Evolutionary conservation across 2,888 invertebrate species (phyloP).

Genomic region (Orthonevra nobilis): DNA sequence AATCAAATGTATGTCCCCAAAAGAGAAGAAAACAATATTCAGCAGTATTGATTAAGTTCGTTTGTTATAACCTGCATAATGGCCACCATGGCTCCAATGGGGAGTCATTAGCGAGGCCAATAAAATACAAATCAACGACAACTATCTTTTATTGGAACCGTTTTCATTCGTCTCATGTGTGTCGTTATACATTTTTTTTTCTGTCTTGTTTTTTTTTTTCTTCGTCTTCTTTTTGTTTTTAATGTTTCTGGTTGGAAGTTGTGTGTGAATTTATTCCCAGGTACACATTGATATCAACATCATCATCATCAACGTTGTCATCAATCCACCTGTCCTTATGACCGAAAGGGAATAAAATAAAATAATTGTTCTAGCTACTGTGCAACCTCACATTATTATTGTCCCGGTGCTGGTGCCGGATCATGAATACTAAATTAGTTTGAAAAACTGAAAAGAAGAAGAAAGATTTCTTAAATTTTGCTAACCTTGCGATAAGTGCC

Average conservation of each 20-base stretch:
- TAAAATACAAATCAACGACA: constrained; percentile 71
- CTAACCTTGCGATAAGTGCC: constrained; percentile 70
- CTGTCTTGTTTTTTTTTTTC: background rate
- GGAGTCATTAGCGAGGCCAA: constrained; percentile 70
- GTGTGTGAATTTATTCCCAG: constrained; percentile 60
- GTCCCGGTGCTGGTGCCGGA: constrained; percentile 54
- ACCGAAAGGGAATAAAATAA: constrained; percentile 68
- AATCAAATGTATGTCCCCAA: constrained; percentile 61
- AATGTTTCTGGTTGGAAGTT: background rate
- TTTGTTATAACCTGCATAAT: constrained; percentile 69
- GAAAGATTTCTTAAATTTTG: constrained; percentile 55
- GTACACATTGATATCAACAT: constrained; percentile 49
- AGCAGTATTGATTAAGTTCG: constrained; percentile 69
- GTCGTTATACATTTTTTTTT: constrained; percentile 42
- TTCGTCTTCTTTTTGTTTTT: constrained; percentile 7
- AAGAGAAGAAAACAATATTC: constrained; percentile 36
- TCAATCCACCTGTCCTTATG: constrained; percentile 71
- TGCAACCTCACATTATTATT: constrained; percentile 61
- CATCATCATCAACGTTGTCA: constrained; percentile 68
- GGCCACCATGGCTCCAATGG: constrained; percentile 68
- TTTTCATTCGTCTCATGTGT: constrained; percentile 59
- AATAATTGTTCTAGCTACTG: constrained; percentile 71
- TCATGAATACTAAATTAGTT: constrained; percentile 57
- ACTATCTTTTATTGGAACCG: constrained; percentile 69
- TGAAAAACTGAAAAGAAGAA: too few relatives aligned